phyloP scores from a whole-genome alignment of 1,140 invertebrate genomes.

The Planococcus citri region DNA sequence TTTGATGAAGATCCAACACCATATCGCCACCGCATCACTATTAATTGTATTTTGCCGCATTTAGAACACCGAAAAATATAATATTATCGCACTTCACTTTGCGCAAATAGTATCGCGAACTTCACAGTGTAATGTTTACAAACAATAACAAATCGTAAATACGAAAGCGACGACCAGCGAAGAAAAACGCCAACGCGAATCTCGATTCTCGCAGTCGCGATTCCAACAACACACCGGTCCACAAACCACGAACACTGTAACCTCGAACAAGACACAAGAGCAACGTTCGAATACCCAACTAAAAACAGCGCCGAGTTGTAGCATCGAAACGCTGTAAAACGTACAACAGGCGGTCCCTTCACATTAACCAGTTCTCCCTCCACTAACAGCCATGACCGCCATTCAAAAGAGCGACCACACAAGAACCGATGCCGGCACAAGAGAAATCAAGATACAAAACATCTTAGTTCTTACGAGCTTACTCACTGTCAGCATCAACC shows the following conservation, averaged over 20 bases:
- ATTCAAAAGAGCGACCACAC: constrained; percentile 19
- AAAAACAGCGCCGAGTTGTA: neutral
- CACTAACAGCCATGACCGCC: neutral
- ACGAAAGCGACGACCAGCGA: too few species aligned
- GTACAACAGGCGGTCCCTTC: constrained; percentile 11
- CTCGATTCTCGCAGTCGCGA: neutral
- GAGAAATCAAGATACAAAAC: constrained; percentile 18
- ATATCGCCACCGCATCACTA: constrained; percentile 27
- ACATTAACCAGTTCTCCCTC: constrained; percentile 15
- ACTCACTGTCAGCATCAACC: constrained; percentile 18
- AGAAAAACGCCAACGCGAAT: neutral
- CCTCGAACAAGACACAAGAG: neutral
- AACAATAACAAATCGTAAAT: neutral
- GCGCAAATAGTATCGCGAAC: neutral
- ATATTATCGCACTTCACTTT: neutral
- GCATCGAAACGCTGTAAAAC: neutral
- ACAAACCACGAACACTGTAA: neutral
- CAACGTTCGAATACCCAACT: neutral
- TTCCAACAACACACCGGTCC: neutral
- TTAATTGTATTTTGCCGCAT: constrained; percentile 18
- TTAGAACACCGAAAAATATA: constrained; percentile 21
- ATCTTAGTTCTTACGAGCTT: constrained; percentile 17
- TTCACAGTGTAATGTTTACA: neutral
- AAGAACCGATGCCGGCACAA: constrained; percentile 1
- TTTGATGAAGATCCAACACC: constrained; percentile 26